phyloP scores from a whole-genome alignment of 2,888 invertebrate genomes.

The Syrista parreyssii region DNA sequence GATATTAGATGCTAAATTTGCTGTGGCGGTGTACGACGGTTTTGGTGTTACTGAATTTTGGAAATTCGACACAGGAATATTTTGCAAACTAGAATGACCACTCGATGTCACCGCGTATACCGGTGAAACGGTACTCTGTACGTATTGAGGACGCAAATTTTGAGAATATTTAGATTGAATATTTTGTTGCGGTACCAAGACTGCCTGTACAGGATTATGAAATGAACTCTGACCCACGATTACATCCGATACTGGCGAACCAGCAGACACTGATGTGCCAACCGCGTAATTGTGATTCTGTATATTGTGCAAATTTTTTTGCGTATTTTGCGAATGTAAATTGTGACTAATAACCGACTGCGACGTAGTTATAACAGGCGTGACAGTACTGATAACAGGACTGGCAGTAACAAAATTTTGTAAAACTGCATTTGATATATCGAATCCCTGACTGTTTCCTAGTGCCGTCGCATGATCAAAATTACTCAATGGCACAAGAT shows the following conservation, averaged over 20 bases:
- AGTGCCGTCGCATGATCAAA: constrained; percentile 67
- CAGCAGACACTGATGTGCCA: constrained; percentile 24
- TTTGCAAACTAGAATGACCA: constrained; percentile 29
- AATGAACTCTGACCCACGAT: constrained; percentile 57
- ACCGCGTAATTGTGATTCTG: constrained; percentile 37
- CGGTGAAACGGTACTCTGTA: constrained; percentile 49
- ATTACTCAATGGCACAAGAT: constrained; percentile 53
- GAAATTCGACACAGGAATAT: constrained; percentile 28
- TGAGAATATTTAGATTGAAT: constrained; percentile 35
- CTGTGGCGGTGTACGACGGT: constrained; percentile 32
- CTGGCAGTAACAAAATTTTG: constrained; percentile 49
- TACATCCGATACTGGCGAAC: constrained; percentile 46
- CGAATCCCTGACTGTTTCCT: constrained; percentile 67
- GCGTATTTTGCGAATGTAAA: constrained; percentile 13
- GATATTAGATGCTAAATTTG: background rate
- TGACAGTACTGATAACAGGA: constrained; percentile 43
- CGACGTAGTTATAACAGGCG: constrained; percentile 44
- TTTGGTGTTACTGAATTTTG: constrained; percentile 35
- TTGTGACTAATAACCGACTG: constrained; percentile 21
- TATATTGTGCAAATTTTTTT: constrained; percentile 27
- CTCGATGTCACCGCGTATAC: constrained; percentile 42
- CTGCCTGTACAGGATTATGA: constrained; percentile 50
- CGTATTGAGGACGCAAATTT: constrained; percentile 41
- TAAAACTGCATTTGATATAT: constrained; percentile 64
- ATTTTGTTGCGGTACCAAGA: constrained; percentile 39